Percentiles rank a stretch among this genome's conserved stretches.
These are phyloP conservation scores for Lepidocyrtinus sp. DNA, from an alignment of 2,888 invertebrate species.

Conservation along the genomic window DNA sequence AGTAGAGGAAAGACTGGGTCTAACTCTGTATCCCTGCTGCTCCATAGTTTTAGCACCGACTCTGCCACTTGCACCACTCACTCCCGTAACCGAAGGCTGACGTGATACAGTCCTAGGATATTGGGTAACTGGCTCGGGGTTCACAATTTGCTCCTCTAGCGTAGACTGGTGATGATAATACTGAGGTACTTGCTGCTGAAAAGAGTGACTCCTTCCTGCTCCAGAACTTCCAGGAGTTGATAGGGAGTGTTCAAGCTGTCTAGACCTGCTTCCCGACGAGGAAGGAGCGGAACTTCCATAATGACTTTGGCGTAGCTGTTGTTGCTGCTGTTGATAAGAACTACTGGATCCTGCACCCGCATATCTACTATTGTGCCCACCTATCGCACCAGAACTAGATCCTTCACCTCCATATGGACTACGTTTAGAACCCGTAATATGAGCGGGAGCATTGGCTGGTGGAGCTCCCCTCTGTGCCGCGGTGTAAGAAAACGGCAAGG, in stretches of 20 bases:
- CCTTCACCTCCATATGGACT: constrained; percentile 41
- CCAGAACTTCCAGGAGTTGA: constrained; percentile 32
- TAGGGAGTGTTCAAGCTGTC: constrained; percentile 39
- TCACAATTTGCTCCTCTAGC: constrained; percentile 58
- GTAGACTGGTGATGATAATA: constrained; percentile 51
- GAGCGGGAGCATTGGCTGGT: constrained; percentile 49
- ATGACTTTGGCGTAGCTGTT: constrained; percentile 40
- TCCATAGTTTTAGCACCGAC: constrained; percentile 42
- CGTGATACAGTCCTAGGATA: constrained; percentile 57
- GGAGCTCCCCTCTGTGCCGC: constrained; percentile 48
- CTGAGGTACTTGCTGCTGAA: constrained; percentile 47
- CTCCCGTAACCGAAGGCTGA: constrained; percentile 47
- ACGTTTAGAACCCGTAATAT: constrained; percentile 35
- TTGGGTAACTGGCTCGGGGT: constrained; percentile 53
- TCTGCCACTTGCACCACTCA: constrained; percentile 23
- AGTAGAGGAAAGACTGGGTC: constrained; percentile 58
- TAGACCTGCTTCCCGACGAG: constrained; percentile 25
- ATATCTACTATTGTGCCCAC: constrained; percentile 28
- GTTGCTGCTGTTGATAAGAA: constrained; percentile 20
- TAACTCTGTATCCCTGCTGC: constrained; percentile 45
- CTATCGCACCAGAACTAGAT: neutral
- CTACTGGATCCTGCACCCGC: constrained; percentile 21
- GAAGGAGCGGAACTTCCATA: constrained; percentile 40
- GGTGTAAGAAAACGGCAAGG: constrained; percentile 88
- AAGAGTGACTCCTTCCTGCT: constrained; percentile 31